A percentile compares a stretch with the other conserved stretches of the same genome.
Conservation (phyloP, 2,113 vertebrate species). For the Xiphophorus couchianus region DNA sequence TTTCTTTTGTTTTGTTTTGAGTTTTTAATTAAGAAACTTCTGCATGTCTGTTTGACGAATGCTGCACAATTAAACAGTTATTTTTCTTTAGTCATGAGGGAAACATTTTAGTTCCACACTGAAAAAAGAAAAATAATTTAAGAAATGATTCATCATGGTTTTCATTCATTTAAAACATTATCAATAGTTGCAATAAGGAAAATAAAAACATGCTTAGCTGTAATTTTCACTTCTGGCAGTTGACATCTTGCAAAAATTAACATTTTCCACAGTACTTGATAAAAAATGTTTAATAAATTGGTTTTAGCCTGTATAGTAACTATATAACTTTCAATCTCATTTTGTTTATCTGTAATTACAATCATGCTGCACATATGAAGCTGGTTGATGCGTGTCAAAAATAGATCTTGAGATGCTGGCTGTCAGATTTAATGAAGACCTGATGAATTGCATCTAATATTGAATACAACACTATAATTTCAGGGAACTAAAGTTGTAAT, state of each 20-base stretch:
- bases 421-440: too few species aligned
- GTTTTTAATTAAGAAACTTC: neutral
- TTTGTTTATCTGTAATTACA: neutral
- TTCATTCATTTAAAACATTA: neutral
- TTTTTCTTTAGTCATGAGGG: too few species aligned
- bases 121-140: neutral
- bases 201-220: neutral
- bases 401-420: too few species aligned
- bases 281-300: neutral
- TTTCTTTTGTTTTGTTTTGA: neutral
- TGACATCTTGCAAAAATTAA: neutral
- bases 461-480: too few species aligned
- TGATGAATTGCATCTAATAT: too few species aligned
- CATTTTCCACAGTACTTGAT: neutral
- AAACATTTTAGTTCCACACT: too few species aligned
- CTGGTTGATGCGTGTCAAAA: neutral
- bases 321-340: neutral
- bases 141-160: neutral
- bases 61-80: too few species aligned
- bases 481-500: too few species aligned
- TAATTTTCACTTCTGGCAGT: too few species aligned
- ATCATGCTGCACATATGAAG: neutral
- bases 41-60: too few species aligned
- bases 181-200: neutral
- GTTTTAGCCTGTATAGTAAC: neutral